Conservation (phyloP, 2,113 vertebrate species). For the Nerophis ophidion region DNA sequence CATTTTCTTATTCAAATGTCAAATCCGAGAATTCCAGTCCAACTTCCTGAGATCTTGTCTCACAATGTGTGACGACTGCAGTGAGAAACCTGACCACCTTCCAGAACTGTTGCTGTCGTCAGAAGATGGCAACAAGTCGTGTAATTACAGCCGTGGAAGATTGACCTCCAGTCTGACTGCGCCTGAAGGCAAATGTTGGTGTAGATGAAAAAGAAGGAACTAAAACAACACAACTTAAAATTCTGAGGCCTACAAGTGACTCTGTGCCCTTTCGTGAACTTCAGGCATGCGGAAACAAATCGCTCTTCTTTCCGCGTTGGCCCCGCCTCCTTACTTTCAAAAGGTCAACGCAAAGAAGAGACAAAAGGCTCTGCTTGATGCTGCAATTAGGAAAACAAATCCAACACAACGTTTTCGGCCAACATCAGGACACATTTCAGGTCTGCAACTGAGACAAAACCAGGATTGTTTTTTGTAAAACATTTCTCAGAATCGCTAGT, state of each 20-base stretch:
- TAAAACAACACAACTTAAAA: conserved; percentile 15
- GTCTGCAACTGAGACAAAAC: not conserved
- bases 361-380: conserved; percentile 36
- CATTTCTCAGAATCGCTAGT: not conserved
- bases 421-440: conserved; percentile 6
- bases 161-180: conserved; percentile 39
- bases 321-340: conserved; percentile 22
- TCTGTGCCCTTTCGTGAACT: conserved; percentile 32
- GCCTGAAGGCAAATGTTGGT: conserved; percentile 19
- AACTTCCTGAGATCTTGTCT: not conserved
- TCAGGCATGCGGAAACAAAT: conserved; percentile 47
- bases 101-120: conserved; percentile 1
- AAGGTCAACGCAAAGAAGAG: conserved; percentile 39
- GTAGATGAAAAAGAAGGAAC: conserved; percentile 17
- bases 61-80: not conserved
- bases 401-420: conserved; percentile 23
- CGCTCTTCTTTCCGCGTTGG: not conserved
- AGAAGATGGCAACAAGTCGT: conserved; percentile 2
- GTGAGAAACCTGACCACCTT: not conserved
- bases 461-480: not conserved
- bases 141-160: conserved; percentile 49
- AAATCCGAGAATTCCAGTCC: not conserved
- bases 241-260: conserved; percentile 15
- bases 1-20: no score
- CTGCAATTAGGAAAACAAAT: conserved; percentile 36